Base-by-base conservation (phyloP, 2,888 invertebrate species). In the Agapetus fuscipes region DNA sequence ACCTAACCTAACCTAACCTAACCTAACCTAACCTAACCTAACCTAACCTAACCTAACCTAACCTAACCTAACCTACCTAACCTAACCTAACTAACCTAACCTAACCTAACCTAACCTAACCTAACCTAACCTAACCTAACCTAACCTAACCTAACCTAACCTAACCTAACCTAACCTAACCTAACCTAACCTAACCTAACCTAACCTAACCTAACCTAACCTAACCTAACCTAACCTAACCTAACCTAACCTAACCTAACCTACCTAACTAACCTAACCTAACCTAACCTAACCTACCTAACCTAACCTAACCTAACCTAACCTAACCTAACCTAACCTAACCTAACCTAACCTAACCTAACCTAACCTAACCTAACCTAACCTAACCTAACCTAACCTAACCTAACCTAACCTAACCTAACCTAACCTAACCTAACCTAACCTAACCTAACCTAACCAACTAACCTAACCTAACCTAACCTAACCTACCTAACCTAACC, bases 341-440 rank as follows among this genome's bases (percentile, higher is more conserved):
- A 47, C n/a, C n/a, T n/a, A n/a, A n/a, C n/a, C 48, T 45, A 50
- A 49, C 45, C 45, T 46, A 45, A 48, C 42, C 47, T 45, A 48
- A 48, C 48, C 50, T 48, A 50, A 48, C 49, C 49, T 48, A 51
- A 50, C 50, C 50, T 50, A 50, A 48, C 49, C 49, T 47, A 49
- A 50, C 49, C 50, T 49, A 49, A 50, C 48, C 48, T 46, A 48
- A 48, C 48, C 48, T 48, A 48, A 48, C 48, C 48, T 48, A 50
- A 50, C 50, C 53, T 52, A 53, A 53, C 52, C 54, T 52, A 54
- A 54, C 53, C 53, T 50, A 53, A 54, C 53, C 52, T 49, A 54
- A 48, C 54, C 53, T 52, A 53, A 54, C 53, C 54, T 51, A 52
- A 54, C 53, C 54, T 52, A 54, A 54, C 51, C 54, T 53, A 53